phyloP scores from a whole-genome alignment of 1,140 invertebrate genomes.

The Sinonovacula constricta region DNA sequence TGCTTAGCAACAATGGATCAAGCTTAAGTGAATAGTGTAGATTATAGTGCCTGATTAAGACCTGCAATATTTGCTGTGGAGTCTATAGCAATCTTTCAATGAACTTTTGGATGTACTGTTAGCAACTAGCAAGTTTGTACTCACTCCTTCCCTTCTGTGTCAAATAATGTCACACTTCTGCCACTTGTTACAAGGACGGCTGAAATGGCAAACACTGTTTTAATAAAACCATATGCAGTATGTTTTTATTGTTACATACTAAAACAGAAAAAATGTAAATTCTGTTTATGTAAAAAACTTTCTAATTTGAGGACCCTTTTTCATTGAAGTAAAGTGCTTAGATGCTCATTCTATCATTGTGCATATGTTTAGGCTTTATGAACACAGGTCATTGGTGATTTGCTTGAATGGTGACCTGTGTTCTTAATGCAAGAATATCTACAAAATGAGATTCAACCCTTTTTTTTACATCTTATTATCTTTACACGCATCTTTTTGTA shows the following conservation, averaged over 20 bases:
- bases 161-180: conserved; percentile 80
- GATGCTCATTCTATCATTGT: background rate
- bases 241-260: background rate
- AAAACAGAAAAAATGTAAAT: background rate
- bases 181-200: conserved; percentile 81
- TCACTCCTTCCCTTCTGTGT: conserved; percentile 79
- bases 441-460: no score
- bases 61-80: background rate
- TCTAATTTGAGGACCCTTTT: background rate
- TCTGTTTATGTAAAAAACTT: background rate
- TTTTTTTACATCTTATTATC: no score
- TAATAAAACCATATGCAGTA: no score
- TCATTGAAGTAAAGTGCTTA: background rate
- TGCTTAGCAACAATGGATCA: background rate
- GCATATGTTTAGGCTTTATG: no score
- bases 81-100: no score
- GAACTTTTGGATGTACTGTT: background rate
- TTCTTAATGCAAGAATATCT: no score
- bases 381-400: no score
- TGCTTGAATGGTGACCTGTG: no score
- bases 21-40: background rate
- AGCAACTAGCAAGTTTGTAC: conserved; percentile 63
- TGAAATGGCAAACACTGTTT: conserved; percentile 64
- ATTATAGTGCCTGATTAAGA: background rate
- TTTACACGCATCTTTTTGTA: no score